Conservation (phyloP, 2,113 vertebrate species). For the Campylomormyrus numenius region DNA sequence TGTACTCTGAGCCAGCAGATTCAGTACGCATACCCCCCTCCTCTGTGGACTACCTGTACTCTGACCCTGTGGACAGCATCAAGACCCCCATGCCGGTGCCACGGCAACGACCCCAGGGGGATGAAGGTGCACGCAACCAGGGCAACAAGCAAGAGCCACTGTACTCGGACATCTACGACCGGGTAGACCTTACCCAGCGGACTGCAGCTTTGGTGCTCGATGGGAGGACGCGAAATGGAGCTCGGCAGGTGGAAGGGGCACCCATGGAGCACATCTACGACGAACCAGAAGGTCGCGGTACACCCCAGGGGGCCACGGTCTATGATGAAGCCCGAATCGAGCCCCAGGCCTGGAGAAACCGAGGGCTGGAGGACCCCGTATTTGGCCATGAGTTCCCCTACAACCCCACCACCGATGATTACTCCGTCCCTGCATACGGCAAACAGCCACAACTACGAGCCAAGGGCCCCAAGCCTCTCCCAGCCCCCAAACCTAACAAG, state of each 20-base stretch:
- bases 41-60: constrained; percentile 69
- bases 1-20: constrained; percentile 88
- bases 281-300: constrained; percentile 75
- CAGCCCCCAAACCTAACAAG: constrained; percentile 72
- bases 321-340: constrained; percentile 69
- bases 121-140: constrained; percentile 40
- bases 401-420: constrained; percentile 56
- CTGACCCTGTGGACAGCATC: constrained; percentile 80
- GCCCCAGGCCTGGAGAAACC: constrained; percentile 61
- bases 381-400: constrained; percentile 62
- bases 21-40: constrained; percentile 59
- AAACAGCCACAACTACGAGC: constrained; percentile 17
- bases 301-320: constrained; percentile 34
- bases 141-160: constrained; percentile 33
- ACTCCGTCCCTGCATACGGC: constrained; percentile 50
- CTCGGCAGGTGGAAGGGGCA: background rate
- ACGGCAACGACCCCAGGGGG: constrained; percentile 43
- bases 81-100: constrained; percentile 39
- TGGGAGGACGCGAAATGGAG: constrained; percentile 17
- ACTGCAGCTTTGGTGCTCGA: constrained; percentile 45
- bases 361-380: constrained; percentile 45
- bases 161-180: constrained; percentile 66
- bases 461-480: constrained; percentile 64
- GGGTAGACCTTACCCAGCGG: constrained; percentile 52
- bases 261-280: constrained; percentile 81